Evolutionary conservation across 2,113 vertebrate species (phyloP).

Genomic region (Phaethornis superciliosus): DNA sequence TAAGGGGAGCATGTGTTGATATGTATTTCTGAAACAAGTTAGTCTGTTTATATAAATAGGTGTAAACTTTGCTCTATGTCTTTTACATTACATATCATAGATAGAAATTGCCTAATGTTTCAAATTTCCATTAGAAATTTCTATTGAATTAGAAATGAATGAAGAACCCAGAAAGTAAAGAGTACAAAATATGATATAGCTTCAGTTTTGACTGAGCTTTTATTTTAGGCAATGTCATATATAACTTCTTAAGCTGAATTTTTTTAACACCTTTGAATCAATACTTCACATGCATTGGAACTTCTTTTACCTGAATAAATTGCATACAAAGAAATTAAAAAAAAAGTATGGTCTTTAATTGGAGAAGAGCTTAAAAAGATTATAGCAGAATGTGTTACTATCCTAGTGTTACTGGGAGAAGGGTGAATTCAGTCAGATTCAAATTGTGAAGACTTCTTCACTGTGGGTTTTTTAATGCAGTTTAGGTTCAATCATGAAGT

Average conservation of each 20-base stretch:
- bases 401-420: neutral
- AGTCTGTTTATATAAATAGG: neutral
- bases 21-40: neutral
- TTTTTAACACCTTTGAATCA: neutral
- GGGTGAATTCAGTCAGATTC: neutral
- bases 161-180: neutral
- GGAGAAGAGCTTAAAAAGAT: neutral
- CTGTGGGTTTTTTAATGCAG: neutral
- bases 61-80: neutral
- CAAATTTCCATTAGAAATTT: neutral
- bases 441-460: neutral
- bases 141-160: neutral
- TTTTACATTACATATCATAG: neutral
- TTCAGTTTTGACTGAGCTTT: neutral
- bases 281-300: neutral
- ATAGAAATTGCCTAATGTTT: neutral
- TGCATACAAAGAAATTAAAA: neutral
- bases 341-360: neutral
- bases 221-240: neutral
- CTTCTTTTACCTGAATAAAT: neutral
- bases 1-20: neutral
- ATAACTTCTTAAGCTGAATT: neutral
- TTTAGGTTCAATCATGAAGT: neutral
- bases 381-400: neutral
- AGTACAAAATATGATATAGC: neutral